Evolutionary conservation across 2,113 vertebrate genomes (phyloP), one percentile per base, ranked within the genome.

Genomic region (Paracanthobrama guichenoti): DNA sequence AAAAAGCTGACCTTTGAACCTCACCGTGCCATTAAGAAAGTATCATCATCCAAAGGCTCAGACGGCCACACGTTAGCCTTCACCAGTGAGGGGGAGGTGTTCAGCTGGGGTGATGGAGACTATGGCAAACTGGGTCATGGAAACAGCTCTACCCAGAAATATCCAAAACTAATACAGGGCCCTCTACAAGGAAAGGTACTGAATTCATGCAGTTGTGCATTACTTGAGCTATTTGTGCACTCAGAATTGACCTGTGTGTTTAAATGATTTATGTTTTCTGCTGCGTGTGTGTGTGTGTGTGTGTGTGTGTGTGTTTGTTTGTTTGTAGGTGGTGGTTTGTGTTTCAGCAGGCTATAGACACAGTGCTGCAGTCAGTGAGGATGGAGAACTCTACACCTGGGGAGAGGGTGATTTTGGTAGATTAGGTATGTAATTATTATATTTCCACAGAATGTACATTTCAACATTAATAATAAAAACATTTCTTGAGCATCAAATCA

Each of bases 261-360:
- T 73, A 35, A 64, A 74, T 64, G 28, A 13, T 76, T 13, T 24
- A 24, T 18, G 31, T 55, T 14, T 24, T 79, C 7, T 44, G 16
- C 14, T 81, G 0, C 44, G 26, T 80, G 28, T 60, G 18, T 73
- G 5, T 85, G 26, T 83, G 22, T 76, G 12, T 80, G 55, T 84
- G 24, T 79, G 20, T 57, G n/a, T 81, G 1, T 69, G 18, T 79
- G 26, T 59, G 31, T 73, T 2, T 85, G 42, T 83, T 10, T 77
- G 13, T 80, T 57, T 85, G 26, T 81, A 95, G 95, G 94, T 95
- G 92, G 95, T 95, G 86, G 93, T 95, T 11, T 95, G 94, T 84
- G 94, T 95, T 88, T 95, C 95, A 84, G 95, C 95, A 53, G 95
- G 95, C 71, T 95, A 95, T 90, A 93, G 95, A 89, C 95, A 95